Base-by-base conservation (phyloP, 23 tunicate species). In the Halocynthia roretzi region DNA sequence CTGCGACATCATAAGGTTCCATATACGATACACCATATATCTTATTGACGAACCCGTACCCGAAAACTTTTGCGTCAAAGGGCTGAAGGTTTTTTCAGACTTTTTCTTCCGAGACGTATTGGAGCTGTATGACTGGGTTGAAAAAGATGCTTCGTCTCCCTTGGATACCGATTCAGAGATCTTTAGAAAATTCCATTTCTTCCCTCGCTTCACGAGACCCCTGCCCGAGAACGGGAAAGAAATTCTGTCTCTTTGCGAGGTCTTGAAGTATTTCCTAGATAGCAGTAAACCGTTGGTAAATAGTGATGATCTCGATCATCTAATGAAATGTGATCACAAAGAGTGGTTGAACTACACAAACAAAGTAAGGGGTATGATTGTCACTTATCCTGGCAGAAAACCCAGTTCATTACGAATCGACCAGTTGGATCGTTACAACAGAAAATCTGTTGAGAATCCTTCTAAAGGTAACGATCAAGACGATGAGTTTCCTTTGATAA, bases 91-190 rank as follows among this genome's bases (percentile, higher is more conserved):
- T 10, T 96, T 89, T 72, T 76, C 90, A 31, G 99, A 90, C 12
- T 96, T 72, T 74, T 83, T 96, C 56, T 96, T 96, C 82, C 82
- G 93, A 63, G 99, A 96, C 17, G 75, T 91, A 23, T 73, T 96
- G 15, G 99, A 96, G 56, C 72, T 96, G 10, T 96, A 89, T 71
- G 99, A 96, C 67, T 96, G 99, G 99, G 62, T 86, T 48, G 71
- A 67, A 50, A 75, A 61, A 20, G 85, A 80, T 7, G 18, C 53
- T 40, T 50, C 68, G 9, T 48, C 31, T 51, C 55, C 83, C 12
- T 49, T 64, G 17, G 67, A 70, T 40, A 76, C 82, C 0, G 91
- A 82, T 40, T 8, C 75, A 5, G 83, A 71, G 23, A 62, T 68
- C 15, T 57, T 23, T 22, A 67, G 91, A 56, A 89, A 80, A 70